Conservation (phyloP, 2,888 invertebrate genomes). For the Pollenia amentaria region DNA sequence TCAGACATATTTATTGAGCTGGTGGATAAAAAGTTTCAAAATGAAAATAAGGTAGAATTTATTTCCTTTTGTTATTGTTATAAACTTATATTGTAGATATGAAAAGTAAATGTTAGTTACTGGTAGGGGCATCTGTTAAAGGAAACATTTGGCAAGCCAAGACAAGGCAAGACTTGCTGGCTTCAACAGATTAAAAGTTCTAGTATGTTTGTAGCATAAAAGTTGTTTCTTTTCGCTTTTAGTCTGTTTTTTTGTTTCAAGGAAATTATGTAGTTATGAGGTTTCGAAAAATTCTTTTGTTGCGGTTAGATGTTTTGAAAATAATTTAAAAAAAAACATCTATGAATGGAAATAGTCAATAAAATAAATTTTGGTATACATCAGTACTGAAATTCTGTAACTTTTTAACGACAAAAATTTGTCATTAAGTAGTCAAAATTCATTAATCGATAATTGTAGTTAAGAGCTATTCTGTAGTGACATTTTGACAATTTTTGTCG, state of each 20-base stretch:
- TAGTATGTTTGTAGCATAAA: conserved; percentile 17
- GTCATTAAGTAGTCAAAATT: too few relatives aligned
- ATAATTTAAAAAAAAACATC: not conserved
- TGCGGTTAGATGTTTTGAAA: conserved; percentile 17
- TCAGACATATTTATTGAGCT: conserved; percentile 68
- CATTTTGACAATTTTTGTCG: too few relatives aligned
- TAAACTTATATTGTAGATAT: conserved; percentile 40
- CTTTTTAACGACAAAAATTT: too few relatives aligned
- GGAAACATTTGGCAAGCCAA: conserved; percentile 37
- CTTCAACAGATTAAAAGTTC: conserved; percentile 13
- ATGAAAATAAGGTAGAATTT: conserved; percentile 64
- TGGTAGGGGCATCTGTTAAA: conserved; percentile 28
- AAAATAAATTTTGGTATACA: not conserved
- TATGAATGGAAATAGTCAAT: not conserved
- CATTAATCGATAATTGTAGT: too few relatives aligned
- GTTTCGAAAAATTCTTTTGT: not conserved
- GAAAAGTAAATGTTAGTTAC: conserved; percentile 24
- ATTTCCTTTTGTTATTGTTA: conserved; percentile 37
- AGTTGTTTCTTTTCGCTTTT: not conserved
- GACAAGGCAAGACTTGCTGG: conserved; percentile 22
- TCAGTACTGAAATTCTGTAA: too few relatives aligned
- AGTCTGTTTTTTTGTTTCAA: not conserved
- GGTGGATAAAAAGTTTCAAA: conserved; percentile 60
- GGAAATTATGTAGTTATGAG: not conserved
- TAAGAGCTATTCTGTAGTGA: too few relatives aligned